phyloP scores from a whole-genome alignment of 2,113 vertebrate genomes.

The Balaeniceps rex region DNA sequence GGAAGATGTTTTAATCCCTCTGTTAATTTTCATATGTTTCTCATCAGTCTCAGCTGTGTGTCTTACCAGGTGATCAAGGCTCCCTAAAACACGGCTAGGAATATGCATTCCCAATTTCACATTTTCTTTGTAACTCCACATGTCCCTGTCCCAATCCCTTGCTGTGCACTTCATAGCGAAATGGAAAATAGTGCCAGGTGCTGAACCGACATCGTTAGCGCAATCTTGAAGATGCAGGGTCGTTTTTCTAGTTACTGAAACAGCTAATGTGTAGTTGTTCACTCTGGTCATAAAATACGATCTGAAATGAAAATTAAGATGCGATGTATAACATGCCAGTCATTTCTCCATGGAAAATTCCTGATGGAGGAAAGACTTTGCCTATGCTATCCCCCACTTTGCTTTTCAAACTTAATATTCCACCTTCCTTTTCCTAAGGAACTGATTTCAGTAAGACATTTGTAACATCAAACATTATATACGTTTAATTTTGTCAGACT shows the following conservation, averaged over 20 bases:
- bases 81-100: neutral
- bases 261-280: neutral
- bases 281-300: neutral
- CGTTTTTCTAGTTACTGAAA: neutral
- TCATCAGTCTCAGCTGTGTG: neutral
- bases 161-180: neutral
- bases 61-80: neutral
- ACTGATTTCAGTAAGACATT: neutral
- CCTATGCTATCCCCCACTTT: too few relatives aligned
- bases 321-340: neutral
- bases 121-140: neutral
- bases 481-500: neutral
- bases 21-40: neutral
- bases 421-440: neutral
- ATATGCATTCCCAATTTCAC: neutral
- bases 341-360: neutral
- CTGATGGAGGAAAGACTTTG: neutral
- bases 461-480: neutral
- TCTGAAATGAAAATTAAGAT: neutral
- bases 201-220: neutral
- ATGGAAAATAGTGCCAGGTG: rapidly evolving
- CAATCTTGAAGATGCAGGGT: rapidly evolving
- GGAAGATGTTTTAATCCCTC: neutral
- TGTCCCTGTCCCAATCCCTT: neutral
- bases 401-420: neutral